Conservation (phyloP, 2,797 vertebrate species). For the Peromyscus nudipes region DNA sequence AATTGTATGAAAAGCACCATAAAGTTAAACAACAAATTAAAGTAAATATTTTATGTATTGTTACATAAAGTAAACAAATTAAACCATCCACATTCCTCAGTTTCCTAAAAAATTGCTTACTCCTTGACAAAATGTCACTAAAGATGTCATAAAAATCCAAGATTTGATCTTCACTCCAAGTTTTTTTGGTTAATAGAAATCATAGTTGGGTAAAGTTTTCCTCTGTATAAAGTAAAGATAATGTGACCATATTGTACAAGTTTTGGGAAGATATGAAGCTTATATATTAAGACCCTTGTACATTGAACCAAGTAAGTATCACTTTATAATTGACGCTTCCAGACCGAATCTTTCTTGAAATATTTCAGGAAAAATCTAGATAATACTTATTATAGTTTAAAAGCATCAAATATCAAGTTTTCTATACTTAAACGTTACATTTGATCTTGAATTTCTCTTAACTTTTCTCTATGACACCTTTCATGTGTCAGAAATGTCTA, state of each 20-base stretch:
- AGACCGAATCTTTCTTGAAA: background rate
- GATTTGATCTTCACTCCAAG: conserved; percentile 37
- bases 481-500: background rate
- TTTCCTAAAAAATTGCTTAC: background rate
- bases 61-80: background rate
- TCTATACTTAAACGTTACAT: background rate
- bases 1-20: background rate
- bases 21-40: conserved; percentile 5
- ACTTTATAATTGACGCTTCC: background rate
- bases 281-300: background rate
- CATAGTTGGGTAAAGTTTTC: background rate
- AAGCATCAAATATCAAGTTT: background rate
- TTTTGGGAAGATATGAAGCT: background rate
- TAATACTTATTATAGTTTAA: background rate
- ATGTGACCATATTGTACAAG: background rate
- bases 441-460: conserved; percentile 34
- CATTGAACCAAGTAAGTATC: background rate
- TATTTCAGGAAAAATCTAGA: background rate
- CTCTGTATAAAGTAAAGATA: conserved; percentile 17
- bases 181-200: conserved; percentile 27
- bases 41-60: background rate
- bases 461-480: background rate
- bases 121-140: background rate
- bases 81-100: conserved; percentile 42
- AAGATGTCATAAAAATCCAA: background rate